phyloP scores from a whole-genome alignment of 2,888 invertebrate species.

The Phalangium opilio region DNA sequence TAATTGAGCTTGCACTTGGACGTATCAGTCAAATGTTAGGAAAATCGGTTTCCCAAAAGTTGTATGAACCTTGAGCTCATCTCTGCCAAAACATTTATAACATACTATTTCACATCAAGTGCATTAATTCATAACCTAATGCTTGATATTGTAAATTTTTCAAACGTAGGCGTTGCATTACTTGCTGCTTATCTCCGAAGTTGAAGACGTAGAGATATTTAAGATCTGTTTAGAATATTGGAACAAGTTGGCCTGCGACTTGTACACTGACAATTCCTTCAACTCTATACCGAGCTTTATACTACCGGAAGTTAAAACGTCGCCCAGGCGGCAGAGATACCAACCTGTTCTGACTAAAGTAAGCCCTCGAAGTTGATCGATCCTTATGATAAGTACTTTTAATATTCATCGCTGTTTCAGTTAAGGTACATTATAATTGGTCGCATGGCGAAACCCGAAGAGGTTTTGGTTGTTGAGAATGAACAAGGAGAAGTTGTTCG shows the following conservation, averaged over 20 bases:
- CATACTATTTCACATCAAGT: too few species aligned
- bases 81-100: too few species aligned
- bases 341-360: conserved; percentile 33
- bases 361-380: conserved; percentile 4
- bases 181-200: conserved; percentile 83
- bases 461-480: conserved; percentile 97
- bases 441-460: conserved; percentile 99
- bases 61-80: too few species aligned
- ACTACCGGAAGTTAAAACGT: conserved; percentile 27
- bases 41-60: too few species aligned
- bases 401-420: conserved; percentile 24
- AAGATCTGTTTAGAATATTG: conserved; percentile 99
- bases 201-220: conserved; percentile 98
- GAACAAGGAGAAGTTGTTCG: conserved; percentile 98
- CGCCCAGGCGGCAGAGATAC: conserved; percentile 31
- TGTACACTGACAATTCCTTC: conserved; percentile 76
- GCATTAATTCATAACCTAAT: too few species aligned
- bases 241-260: conserved; percentile 80
- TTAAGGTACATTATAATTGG: conserved; percentile 96
- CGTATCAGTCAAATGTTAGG: too few species aligned
- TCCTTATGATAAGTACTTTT: too few species aligned
- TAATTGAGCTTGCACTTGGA: too few species aligned
- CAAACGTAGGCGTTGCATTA: conserved; percentile 50
- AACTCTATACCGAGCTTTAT: conserved; percentile 23
- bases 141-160: neutral